Evolutionary conservation across 2,888 invertebrate genomes (phyloP).

Genomic region (Drosophila buzzatii): DNA sequence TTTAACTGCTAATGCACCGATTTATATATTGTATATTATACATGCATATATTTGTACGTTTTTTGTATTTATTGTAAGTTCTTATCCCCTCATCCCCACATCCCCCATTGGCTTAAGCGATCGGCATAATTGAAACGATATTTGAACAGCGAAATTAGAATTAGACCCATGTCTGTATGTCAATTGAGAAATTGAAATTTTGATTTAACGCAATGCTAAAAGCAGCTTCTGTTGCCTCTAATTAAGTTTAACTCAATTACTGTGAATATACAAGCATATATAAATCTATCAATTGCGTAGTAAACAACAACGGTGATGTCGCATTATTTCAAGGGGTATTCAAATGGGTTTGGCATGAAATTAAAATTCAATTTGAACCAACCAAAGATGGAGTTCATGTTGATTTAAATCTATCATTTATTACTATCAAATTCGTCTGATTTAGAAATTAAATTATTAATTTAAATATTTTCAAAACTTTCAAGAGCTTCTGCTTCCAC

Average conservation of each 20-base stretch:
- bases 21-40: slow-evolving; percentile 77
- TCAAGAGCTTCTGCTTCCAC: too few relatives aligned
- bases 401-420: too few relatives aligned
- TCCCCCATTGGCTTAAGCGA: slow-evolving; percentile 28
- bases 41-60: slow-evolving; percentile 69
- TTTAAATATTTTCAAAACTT: too few relatives aligned
- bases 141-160: slow-evolving; percentile 41
- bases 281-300: slow-evolving; percentile 48
- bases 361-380: not conserved
- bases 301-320: slow-evolving; percentile 22
- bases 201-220: slow-evolving; percentile 46
- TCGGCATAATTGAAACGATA: slow-evolving; percentile 35
- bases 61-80: slow-evolving; percentile 79
- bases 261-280: slow-evolving; percentile 61
- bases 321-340: not conserved
- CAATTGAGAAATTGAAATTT: slow-evolving; percentile 35
- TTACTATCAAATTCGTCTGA: too few relatives aligned
- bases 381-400: too few relatives aligned
- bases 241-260: slow-evolving; percentile 64
- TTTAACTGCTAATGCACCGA: slow-evolving; percentile 72
- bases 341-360: not conserved
- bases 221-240: slow-evolving; percentile 55
- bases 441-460: too few relatives aligned
- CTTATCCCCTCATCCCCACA: slow-evolving; percentile 2
- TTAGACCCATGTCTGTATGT: slow-evolving; percentile 32